Percentiles rank a stretch among this genome's conserved stretches.
phyloP scores from a whole-genome alignment of 2,797 vertebrate species.

The Lerista edwardsae region DNA sequence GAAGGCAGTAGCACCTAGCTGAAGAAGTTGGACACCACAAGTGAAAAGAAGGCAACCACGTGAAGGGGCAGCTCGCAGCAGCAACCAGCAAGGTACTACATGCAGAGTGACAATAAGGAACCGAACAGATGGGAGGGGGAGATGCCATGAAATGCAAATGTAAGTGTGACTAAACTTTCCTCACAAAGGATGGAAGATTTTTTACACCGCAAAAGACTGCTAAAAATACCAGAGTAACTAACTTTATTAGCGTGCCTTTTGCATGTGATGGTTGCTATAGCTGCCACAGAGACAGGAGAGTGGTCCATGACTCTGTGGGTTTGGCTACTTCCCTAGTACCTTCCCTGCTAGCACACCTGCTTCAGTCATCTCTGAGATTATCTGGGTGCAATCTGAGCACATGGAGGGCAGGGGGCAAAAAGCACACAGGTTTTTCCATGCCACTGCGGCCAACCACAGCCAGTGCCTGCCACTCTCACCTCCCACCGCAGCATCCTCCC shows the following conservation, averaged over 20 bases:
- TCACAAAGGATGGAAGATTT: constrained; percentile 49
- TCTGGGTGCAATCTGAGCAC: too few species aligned
- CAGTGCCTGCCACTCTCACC: too few species aligned
- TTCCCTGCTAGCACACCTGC: background rate
- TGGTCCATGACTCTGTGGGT: background rate
- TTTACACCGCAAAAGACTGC: constrained; percentile 36
- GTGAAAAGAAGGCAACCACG: background rate
- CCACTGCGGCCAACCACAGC: too few species aligned
- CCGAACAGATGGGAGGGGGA: constrained; percentile 9
- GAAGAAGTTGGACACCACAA: background rate
- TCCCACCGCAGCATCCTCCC: too few species aligned
- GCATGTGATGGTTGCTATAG: constrained; percentile 31
- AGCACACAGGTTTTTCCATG: too few species aligned
- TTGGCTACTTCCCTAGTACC: background rate
- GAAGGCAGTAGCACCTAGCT: background rate
- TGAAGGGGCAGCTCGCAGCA: background rate
- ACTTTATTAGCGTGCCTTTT: constrained; percentile 40
- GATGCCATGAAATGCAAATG: constrained; percentile 34
- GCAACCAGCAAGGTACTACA: background rate
- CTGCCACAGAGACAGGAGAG: constrained; percentile 23
- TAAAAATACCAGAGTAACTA: constrained; percentile 56
- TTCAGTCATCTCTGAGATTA: background rate
- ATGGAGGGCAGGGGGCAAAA: too few species aligned
- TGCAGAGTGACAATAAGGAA: background rate
- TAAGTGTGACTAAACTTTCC: constrained; percentile 48